Evolutionary conservation across 1,140 invertebrate species (phyloP), one percentile per base, ranked within the genome.

Genomic region (Solenopsis invicta): DNA sequence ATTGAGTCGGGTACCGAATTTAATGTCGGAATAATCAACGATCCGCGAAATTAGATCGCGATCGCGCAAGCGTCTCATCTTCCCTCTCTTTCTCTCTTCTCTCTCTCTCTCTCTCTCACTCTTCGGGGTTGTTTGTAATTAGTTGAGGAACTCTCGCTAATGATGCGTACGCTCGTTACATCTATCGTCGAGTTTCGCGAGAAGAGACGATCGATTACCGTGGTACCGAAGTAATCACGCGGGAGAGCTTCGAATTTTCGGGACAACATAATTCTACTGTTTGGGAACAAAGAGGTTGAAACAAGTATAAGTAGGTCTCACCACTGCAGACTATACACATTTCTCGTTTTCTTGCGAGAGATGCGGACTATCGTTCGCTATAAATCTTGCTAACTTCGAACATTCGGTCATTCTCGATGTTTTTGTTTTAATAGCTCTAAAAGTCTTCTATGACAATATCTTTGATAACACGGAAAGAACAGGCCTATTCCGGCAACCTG

Each of bases 11-110:
- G 41, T 18, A 12, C 34, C 69, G 54, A 84, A 84, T 75, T 84
- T 61, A 59, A 64, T 37, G 54, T 29, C 54, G 80, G 54, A 21
- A 75, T 84, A 84, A 84, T 84, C 80, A 84, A 84, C 69, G 54
- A 69, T 34, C 72, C 13, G 80, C 80, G 69, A 82, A 82, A 82
- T 82, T 82, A 74, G 80, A 82, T 74, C 80, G 80, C 54, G 69
- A 84, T 81, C 64, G 77, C 54, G 77, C 48, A 10, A 12, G 21
- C 5, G 37, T 62, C 24, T 34, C 41, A 0, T 41, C 41, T 8
- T 41, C 3, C 5, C 41, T 41, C 41, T 41, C 41, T 41, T 21
- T 69, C 21, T 48, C 48, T 48, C 48, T 48, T n/a, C n/a, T n/a
- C 3, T 41, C 41, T 41, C 41, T 41, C 41, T 41, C 41, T 69